These are phyloP conservation scores for Acipenser ruthenus DNA, from an alignment of 2,797 vertebrate genomes.

Conservation along the genomic window DNA sequence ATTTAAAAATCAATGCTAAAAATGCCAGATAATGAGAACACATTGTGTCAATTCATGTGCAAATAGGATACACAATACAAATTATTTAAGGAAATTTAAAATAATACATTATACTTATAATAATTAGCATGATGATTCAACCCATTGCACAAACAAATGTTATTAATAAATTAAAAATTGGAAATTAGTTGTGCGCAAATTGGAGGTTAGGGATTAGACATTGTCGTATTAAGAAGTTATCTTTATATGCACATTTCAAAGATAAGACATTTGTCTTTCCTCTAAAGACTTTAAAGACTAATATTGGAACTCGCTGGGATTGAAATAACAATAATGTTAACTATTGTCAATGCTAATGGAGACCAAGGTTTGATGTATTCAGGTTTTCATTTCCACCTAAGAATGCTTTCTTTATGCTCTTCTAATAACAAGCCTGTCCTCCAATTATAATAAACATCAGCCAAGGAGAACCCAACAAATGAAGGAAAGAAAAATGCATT, in stretches of 20 bases:
- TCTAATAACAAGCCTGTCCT: too few species aligned
- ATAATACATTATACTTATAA: constrained; percentile 44
- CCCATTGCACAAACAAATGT: constrained; percentile 71
- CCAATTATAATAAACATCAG: too few species aligned
- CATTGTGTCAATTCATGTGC: constrained; percentile 61
- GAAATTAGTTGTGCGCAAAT: constrained; percentile 64
- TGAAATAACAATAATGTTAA: constrained; percentile 31
- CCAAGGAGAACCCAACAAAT: too few species aligned
- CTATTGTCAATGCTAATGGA: too few species aligned
- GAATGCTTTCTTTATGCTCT: too few species aligned
- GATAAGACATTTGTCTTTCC: constrained; percentile 61
- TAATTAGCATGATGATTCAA: constrained; percentile 69
- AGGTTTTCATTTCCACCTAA: too few species aligned
- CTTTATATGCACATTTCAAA: constrained; percentile 63
- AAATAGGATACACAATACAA: constrained; percentile 54
- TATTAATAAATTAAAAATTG: constrained; percentile 70
- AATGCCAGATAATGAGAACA: constrained; percentile 65
- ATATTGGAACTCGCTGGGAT: constrained; percentile 56
- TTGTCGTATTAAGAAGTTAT: constrained; percentile 61
- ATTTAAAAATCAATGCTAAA: constrained; percentile 42
- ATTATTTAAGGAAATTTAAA: constrained; percentile 55
- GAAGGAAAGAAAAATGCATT: too few species aligned
- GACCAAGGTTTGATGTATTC: too few species aligned
- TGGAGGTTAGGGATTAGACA: constrained; percentile 59
- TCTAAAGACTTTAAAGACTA: constrained; percentile 51